Evolutionary conservation across 64 coral and sea anemone genomes (phyloP), one percentile per base, ranked within the genome.

Genomic region (Hydrozoanthus tunicans): DNA sequence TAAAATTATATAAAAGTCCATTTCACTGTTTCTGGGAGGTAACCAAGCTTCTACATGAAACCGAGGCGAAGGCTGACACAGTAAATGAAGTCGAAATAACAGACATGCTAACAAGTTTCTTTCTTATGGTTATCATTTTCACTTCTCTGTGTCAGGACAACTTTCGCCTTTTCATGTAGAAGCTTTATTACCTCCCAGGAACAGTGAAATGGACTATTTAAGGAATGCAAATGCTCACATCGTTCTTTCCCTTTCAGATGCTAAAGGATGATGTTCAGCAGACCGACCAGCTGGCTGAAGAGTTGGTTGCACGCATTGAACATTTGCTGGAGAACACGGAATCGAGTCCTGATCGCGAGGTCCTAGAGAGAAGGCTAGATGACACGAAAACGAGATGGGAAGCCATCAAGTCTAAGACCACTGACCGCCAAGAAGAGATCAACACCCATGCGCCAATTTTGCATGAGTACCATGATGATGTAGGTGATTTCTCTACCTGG

Each of bases 241-340:
- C 20, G 20, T 20, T 23, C 6, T 91, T 91, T 56, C 7, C 10
- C 23, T 79, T 81, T 68, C 61, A 97, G 95, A 83, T 97, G 66
- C 79, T 97, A 52, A 93, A 94, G 70, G 95, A 97, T 24, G 95
- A 97, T 54, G 85, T 97, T 3, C 74, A 90, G 69, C 92, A 97
- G 26, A 91, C 88, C 15, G 92, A 97, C 75, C 81, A 94, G n/a
- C 77, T 97, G 12, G 93, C 95, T 20, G 89, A 94, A 20, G 95
- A 97, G 62, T 83, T 97, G 4, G 85, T 97, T 73, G 90, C 70
- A 60, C 89, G 95, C 5, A 75, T 92, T 63, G 95, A 97, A 89
- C 90, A 88, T 15, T 90, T 97, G 5, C 51, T 97, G 55, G 95
- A 89, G 25, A 92, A 89, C 78, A 90, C 95, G 23, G 95, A 97